Base-by-base conservation (phyloP, 2,797 vertebrate genomes). In the Tenualosa ilisha region DNA sequence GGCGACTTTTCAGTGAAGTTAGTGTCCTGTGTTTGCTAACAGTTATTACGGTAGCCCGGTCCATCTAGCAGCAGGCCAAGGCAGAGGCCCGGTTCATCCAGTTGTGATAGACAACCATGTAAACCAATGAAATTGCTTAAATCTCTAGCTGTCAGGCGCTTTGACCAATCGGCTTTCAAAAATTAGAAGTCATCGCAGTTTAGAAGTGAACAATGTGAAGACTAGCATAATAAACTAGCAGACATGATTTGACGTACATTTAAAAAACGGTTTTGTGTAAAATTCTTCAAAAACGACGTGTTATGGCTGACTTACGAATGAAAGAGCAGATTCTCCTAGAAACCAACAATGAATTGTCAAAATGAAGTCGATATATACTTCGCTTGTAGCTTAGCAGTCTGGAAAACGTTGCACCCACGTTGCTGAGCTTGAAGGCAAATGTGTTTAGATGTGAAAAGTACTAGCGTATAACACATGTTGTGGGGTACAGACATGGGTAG, bases 391-490 rank as follows among this genome's bases (percentile, higher is more conserved):
- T 79, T 79, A 79, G 72, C 72, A 79, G 72, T 79, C 37, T 43
- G 72, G 53, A 82, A 63, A 84, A 86, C 86, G 89, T 84, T 87
- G 82, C 87, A 68, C 79, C 86, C 91, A 91, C 91, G 91, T 90
- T 92, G 83, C 85, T 56, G 53, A 61, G 53, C 83, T 43, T 9
- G 51, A 59, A 68, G 20, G 59, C 22, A 50, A 83, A 88, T 54
- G 84, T 65, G 40, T 56, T 56, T 51, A 81, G 89, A 87, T 86
- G 82, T 85, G 86, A 51, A 84, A 84, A 82, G 22, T 49, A 79
- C 37, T 46, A 51, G 8, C 37, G 40, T 20, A 6, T 79, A 43
- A 43, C 72, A 20, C 37, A 46, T 46, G 37, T 79, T 22, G 24
- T 43, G n/a, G 46, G 22, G 2, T 26, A n/a, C 3, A 46, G 24